Evolutionary conservation across 2,113 vertebrate species (phyloP), one percentile per base, ranked within the genome.

Genomic region (Cricetomys ansorgei): DNA sequence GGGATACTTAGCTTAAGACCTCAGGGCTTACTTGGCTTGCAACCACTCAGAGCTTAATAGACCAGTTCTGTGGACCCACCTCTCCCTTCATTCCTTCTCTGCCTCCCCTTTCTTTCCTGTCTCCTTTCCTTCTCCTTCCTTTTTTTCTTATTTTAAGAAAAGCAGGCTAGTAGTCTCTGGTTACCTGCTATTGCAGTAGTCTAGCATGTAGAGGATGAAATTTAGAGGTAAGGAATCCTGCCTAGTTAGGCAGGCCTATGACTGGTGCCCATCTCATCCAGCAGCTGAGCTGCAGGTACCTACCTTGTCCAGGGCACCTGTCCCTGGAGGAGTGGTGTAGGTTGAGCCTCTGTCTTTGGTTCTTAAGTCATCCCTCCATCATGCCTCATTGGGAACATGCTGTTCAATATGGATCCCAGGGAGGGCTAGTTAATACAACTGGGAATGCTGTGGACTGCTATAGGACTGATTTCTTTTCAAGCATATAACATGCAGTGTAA

Each of bases 231-330:
- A 65, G 48, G 9, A 43, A 86, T 40, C 64, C 50, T 53, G n/a
- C 15, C 40, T 16, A 69, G 21, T 79, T 43, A 3, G 19, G 25
- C 21, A 53, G 31, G 67, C 25, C 3, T 8, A 50, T 1, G 1
- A 17, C 27, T 13, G 1, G 0, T 16, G 23, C 19, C 45, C 12
- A 9, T 29, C 2, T 81, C 53, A 62, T 13, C 8, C 0, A 29
- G 45, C 15, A 0, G 12, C 12, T 37, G 72, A 40, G 0, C 4
- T 21, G 7, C 17, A 12, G 34, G 45, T 55, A 29, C 8, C 37
- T n/a, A 31, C 7, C 31, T 43, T 83, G 43, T 50, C 57, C 2
- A 65, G 15, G 3, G 57, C 48, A 80, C n/a, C 48, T 40, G 57
- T 25, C 57, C 27, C 7, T 16, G 0, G 53, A 21, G 40, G 40